phyloP scores from a whole-genome alignment of 2,888 invertebrate species.

The Ophion costatus region DNA sequence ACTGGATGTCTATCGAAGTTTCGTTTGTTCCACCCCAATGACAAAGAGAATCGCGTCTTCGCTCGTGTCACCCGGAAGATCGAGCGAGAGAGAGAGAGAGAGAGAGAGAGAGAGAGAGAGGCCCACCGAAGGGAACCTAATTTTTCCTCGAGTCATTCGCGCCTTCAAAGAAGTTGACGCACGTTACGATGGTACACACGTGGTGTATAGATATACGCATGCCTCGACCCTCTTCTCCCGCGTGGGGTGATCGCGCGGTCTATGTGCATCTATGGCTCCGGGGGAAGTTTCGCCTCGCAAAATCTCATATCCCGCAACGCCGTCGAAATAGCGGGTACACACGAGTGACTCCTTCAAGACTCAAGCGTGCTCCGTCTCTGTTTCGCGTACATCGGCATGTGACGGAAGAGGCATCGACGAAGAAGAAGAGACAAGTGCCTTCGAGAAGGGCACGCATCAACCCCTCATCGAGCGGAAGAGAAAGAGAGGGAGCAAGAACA shows the following conservation, averaged over 20 bases:
- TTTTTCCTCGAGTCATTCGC: slow-evolving; percentile 56
- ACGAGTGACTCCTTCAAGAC: slow-evolving; percentile 66
- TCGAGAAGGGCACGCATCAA: slow-evolving; percentile 77
- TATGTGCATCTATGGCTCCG: slow-evolving; percentile 29
- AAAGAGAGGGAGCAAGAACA: neutral
- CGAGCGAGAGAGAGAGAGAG: no score
- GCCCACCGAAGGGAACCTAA: slow-evolving; percentile 51
- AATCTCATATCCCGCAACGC: slow-evolving; percentile 42
- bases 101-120: neutral
- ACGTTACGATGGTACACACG: slow-evolving; percentile 9
- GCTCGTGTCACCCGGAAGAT: neutral
- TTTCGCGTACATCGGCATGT: slow-evolving; percentile 11
- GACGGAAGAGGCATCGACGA: slow-evolving; percentile 48
- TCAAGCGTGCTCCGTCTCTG: slow-evolving; percentile 18
- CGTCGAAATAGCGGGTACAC: slow-evolving; percentile 58
- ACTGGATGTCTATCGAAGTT: slow-evolving; percentile 53
- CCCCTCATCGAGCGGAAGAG: slow-evolving; percentile 59
- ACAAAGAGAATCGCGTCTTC: slow-evolving; percentile 25
- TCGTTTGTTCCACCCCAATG: slow-evolving; percentile 60
- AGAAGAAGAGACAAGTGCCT: slow-evolving; percentile 69
- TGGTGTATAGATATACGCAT: slow-evolving; percentile 20
- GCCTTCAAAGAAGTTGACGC: slow-evolving; percentile 60
- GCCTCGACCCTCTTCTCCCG: slow-evolving; percentile 42
- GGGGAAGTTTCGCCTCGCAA: slow-evolving; percentile 52
- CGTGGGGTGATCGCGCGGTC: slow-evolving; percentile 36